Evolutionary conservation across 2,888 invertebrate genomes (phyloP).

Genomic region (Argyra leucocephala): DNA sequence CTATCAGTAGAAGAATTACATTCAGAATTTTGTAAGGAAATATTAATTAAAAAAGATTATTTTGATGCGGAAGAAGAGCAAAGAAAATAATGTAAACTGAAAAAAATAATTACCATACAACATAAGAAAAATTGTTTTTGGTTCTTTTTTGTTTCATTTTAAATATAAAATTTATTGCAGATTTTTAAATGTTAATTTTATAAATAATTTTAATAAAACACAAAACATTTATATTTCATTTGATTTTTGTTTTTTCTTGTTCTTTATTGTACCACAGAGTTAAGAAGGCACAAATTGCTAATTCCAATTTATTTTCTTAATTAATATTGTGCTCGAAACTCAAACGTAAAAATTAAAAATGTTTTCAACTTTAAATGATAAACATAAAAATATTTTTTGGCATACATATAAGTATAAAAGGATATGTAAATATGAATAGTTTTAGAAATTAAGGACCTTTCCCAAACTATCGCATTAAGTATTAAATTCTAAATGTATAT

Average conservation of each 20-base stretch:
- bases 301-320: constrained; percentile 7
- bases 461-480: too few relatives aligned
- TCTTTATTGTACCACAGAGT: constrained; percentile 13
- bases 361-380: too few relatives aligned
- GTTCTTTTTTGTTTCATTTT: too few relatives aligned
- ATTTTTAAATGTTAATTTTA: neutral
- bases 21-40: constrained; percentile 19
- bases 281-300: constrained; percentile 13
- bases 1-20: constrained; percentile 19
- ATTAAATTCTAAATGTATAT: too few relatives aligned
- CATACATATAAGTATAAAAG: too few relatives aligned
- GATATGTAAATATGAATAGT: too few relatives aligned
- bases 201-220: too few relatives aligned
- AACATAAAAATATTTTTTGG: too few relatives aligned
- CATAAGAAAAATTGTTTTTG: too few relatives aligned
- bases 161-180: neutral
- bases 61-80: constrained; percentile 24
- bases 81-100: constrained; percentile 10
- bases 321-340: constrained; percentile 13
- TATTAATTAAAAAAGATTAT: constrained; percentile 19
- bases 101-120: too few relatives aligned
- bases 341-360: neutral
- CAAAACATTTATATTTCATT: too few relatives aligned
- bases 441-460: too few relatives aligned
- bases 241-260: neutral